phyloP scores from a whole-genome alignment of 37 sponge, comb jelly and placozoan species.

The Bolinopsis microptera region DNA sequence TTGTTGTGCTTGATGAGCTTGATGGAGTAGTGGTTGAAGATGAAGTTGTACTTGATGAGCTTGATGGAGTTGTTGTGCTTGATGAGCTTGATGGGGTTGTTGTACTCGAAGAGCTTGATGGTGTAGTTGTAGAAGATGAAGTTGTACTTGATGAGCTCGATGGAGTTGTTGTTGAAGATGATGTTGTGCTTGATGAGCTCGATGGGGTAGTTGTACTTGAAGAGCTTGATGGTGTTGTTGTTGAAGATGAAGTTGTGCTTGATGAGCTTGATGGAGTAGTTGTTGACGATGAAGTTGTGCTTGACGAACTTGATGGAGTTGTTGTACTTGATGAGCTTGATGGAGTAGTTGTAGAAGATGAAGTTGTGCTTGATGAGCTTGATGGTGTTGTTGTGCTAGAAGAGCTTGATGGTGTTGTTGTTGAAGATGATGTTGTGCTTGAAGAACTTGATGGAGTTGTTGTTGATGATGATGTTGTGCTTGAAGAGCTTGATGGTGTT shows the following conservation, averaged over 20 bases:
- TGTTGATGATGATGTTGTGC: background rate
- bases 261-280: constrained; percentile 22
- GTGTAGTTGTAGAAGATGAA: constrained; percentile 9
- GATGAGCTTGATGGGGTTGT: no score
- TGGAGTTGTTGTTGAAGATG: constrained; percentile 13
- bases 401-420: background rate
- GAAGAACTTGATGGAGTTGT: background rate
- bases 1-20: constrained; percentile 41
- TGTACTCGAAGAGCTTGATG: constrained; percentile 35
- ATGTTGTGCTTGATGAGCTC: constrained; percentile 29
- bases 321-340: background rate
- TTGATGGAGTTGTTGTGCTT: background rate
- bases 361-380: background rate
- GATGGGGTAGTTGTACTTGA: constrained; percentile 41
- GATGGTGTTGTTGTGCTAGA: background rate
- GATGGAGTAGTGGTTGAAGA: constrained; percentile 12
- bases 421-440: no score
- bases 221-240: constrained; percentile 22
- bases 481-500: background rate
- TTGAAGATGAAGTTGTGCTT: background rate
- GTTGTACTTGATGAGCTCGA: constrained; percentile 25
- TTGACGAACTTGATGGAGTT: background rate
- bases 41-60: constrained; percentile 17
- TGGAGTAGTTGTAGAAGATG: background rate
- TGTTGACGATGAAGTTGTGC: background rate